A percentile compares a stretch with the other conserved stretches of the same genome.
phyloP scores from a whole-genome alignment of 2,113 vertebrate genomes.

The Siniperca knerii region DNA sequence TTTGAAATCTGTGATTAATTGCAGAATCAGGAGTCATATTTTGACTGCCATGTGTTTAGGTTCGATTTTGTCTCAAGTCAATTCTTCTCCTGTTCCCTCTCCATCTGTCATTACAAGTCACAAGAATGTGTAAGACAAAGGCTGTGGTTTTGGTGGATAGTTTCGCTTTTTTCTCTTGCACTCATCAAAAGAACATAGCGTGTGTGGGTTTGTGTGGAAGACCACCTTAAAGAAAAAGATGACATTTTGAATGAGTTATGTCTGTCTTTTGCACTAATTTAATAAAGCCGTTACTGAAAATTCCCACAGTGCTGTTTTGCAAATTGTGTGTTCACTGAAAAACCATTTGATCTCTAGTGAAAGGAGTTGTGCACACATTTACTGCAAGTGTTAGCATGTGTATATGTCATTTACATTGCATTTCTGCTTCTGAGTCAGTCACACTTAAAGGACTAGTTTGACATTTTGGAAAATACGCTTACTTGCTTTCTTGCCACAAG shows the following conservation, averaged over 20 bases:
- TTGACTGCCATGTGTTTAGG: conserved; percentile 72
- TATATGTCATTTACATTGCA: neutral
- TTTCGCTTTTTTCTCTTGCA: conserved; percentile 68
- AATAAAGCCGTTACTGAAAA: conserved; percentile 89
- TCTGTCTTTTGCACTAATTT: conserved; percentile 91
- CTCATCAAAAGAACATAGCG: conserved; percentile 70
- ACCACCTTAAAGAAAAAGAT: conserved; percentile 80
- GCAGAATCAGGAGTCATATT: conserved; percentile 73
- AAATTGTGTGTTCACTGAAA: conserved; percentile 38
- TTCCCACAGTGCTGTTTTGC: conserved; percentile 63
- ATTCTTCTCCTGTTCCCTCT: conserved; percentile 46
- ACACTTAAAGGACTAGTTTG: neutral
- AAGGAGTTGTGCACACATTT: neutral
- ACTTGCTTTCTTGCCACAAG: neutral
- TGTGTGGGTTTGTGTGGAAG: conserved; percentile 72
- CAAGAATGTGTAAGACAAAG: conserved; percentile 66
- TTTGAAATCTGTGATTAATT: conserved; percentile 68
- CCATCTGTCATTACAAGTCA: conserved; percentile 57
- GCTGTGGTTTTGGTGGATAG: conserved; percentile 75
- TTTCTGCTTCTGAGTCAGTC: neutral
- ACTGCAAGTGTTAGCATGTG: neutral
- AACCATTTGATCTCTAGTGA: neutral
- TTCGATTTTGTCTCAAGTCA: conserved; percentile 60
- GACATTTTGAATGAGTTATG: conserved; percentile 87
- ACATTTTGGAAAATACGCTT: neutral